phyloP scores from a whole-genome alignment of 2,888 invertebrate genomes.

The Acronicta psi region DNA sequence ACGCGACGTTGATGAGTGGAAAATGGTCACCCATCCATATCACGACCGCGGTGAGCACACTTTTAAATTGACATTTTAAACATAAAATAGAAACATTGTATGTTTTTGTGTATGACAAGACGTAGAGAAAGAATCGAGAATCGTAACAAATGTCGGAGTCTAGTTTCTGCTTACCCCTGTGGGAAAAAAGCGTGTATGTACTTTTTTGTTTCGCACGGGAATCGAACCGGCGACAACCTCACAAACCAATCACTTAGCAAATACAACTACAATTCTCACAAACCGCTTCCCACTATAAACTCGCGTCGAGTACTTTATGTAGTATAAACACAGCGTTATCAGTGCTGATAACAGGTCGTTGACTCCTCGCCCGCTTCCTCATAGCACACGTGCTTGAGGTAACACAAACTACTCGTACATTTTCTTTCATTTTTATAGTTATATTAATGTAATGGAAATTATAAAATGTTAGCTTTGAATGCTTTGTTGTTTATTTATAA shows the following conservation, averaged over 20 bases:
- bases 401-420: constrained; percentile 43
- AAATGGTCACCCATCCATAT: too few species aligned
- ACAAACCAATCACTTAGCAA: not conserved
- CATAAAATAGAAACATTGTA: too few species aligned
- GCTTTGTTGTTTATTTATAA: too few species aligned
- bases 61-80: too few species aligned
- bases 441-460: not conserved
- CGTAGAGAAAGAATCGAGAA: too few species aligned
- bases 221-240: not conserved
- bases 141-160: too few species aligned
- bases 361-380: constrained; percentile 70
- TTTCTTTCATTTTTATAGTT: constrained; percentile 23
- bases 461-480: not conserved
- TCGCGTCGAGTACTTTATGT: constrained; percentile 28
- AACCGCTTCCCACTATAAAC: constrained; percentile 26
- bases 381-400: constrained; percentile 66
- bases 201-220: not conserved
- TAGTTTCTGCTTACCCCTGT: too few species aligned
- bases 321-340: constrained; percentile 76
- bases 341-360: constrained; percentile 73
- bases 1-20: too few species aligned
- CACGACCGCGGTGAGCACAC: too few species aligned
- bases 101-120: too few species aligned
- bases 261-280: constrained; percentile 6
- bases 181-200: too few species aligned